Evolutionary conservation across 2,888 invertebrate species (phyloP).

Genomic region (Peribatodes rhomboidaria): DNA sequence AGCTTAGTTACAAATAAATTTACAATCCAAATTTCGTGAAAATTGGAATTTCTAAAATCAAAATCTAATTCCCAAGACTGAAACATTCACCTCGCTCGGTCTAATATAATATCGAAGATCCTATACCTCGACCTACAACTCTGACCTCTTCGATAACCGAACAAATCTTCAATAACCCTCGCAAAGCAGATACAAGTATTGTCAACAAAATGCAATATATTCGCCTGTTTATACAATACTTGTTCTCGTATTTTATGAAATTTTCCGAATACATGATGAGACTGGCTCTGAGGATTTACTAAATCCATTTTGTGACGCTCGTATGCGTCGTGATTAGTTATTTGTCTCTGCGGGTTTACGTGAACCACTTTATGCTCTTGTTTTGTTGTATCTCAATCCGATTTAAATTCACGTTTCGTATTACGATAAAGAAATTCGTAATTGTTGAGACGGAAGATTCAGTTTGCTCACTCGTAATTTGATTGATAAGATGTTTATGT

Average conservation of each 20-base stretch:
- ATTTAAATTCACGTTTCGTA: constrained; percentile 6
- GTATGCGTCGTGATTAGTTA: constrained; percentile 24
- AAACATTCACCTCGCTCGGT: no score
- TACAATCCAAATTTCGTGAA: no score
- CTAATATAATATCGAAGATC: no score
- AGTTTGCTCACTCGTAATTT: no score
- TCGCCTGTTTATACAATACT: constrained; percentile 13
- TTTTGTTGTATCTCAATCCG: constrained; percentile 15
- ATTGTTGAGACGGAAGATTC: background rate
- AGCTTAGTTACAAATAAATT: no score
- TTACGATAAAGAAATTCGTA: constrained; percentile 10
- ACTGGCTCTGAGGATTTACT: constrained; percentile 18
- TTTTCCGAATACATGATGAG: constrained; percentile 19
- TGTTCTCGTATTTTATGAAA: constrained; percentile 22
- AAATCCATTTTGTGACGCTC: constrained; percentile 31
- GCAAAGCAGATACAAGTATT: constrained; percentile 6
- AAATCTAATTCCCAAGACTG: no score
- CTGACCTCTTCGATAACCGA: background rate
- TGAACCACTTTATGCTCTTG: constrained; percentile 17
- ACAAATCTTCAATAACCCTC: background rate
- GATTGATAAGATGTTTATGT: no score
- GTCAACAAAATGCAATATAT: constrained; percentile 21
- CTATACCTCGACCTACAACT: no score
- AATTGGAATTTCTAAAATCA: no score
- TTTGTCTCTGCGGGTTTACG: constrained; percentile 20